These are phyloP conservation scores for Poecilia velifera DNA, from an alignment of 2,797 vertebrate genomes.

Conservation along the genomic window DNA sequence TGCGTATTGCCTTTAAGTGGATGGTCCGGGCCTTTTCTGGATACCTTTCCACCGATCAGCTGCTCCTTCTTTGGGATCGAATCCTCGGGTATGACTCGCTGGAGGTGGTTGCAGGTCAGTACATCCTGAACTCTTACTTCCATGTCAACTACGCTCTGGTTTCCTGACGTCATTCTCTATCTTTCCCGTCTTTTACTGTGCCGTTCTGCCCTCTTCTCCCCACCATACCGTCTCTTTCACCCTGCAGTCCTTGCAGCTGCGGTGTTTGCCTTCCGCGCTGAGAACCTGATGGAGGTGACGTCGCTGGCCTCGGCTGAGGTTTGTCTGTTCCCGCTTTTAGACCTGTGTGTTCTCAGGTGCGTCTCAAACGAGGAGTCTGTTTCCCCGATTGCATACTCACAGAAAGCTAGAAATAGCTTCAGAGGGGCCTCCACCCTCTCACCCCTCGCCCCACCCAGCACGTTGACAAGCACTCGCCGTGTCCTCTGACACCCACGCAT, in stretches of 20 bases:
- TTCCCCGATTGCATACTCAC: slow-evolving; percentile 28
- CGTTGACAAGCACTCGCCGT: neutral
- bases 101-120: slow-evolving; percentile 92
- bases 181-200: neutral
- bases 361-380: slow-evolving; percentile 21
- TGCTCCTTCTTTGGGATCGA: slow-evolving; percentile 96
- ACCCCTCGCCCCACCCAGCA: neutral
- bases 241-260: slow-evolving; percentile 91
- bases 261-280: slow-evolving; percentile 96
- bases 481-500: slow-evolving; percentile 23
- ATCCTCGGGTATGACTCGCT: slow-evolving; percentile 95
- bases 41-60: slow-evolving; percentile 97
- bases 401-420: slow-evolving; percentile 87
- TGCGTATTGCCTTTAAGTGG: slow-evolving; percentile 98
- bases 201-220: neutral
- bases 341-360: slow-evolving; percentile 13
- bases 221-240: neutral
- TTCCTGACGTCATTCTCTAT: neutral
- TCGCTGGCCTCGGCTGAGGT: slow-evolving; percentile 95
- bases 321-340: slow-evolving; percentile 77
- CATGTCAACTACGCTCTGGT: neutral
- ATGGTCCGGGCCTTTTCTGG: slow-evolving; percentile 98
- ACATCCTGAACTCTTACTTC: neutral
- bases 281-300: slow-evolving; percentile 99
- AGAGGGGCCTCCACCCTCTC: slow-evolving; percentile 13